A percentile compares a stretch with the other conserved stretches of the same genome.
Conservation (phyloP, 2,888 invertebrate genomes). For the Busseola fusca region DNA sequence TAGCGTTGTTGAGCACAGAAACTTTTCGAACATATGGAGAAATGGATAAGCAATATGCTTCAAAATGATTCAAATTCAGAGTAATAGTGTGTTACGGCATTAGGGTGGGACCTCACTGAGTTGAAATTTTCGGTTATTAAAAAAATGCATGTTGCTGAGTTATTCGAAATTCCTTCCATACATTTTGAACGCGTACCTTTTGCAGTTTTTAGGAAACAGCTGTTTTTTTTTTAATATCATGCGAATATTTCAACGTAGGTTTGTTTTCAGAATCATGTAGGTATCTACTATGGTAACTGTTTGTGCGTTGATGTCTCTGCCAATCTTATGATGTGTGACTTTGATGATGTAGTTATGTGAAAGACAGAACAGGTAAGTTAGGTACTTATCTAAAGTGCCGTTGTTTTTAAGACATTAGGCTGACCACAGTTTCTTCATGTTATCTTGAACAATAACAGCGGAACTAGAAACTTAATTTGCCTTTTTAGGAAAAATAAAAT, state of each 20-base stretch:
- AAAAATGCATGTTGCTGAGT: background rate
- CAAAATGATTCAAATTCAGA: no score
- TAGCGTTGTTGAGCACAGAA: no score
- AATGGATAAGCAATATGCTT: no score
- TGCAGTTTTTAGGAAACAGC: background rate
- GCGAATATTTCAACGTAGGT: no score
- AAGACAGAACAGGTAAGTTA: background rate
- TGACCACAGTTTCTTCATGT: slow-evolving; percentile 40
- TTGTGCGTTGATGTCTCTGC: no score
- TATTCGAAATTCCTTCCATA: background rate
- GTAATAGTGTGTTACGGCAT: no score
- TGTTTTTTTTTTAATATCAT: background rate
- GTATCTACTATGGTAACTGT: no score
- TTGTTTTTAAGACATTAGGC: slow-evolving; percentile 39
- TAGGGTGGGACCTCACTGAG: no score
- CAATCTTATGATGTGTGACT: no score
- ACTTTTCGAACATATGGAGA: no score
- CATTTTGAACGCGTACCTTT: background rate
- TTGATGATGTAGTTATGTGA: background rate
- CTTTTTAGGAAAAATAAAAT: slow-evolving; percentile 14
- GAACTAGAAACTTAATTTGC: slow-evolving; percentile 31
- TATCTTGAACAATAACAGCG: slow-evolving; percentile 27
- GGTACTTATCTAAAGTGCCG: slow-evolving; percentile 8
- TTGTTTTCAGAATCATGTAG: no score
- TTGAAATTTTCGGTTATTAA: no score